Evolutionary conservation across 2,113 vertebrate genomes (phyloP).

Genomic region (Carettochelys insculpta): DNA sequence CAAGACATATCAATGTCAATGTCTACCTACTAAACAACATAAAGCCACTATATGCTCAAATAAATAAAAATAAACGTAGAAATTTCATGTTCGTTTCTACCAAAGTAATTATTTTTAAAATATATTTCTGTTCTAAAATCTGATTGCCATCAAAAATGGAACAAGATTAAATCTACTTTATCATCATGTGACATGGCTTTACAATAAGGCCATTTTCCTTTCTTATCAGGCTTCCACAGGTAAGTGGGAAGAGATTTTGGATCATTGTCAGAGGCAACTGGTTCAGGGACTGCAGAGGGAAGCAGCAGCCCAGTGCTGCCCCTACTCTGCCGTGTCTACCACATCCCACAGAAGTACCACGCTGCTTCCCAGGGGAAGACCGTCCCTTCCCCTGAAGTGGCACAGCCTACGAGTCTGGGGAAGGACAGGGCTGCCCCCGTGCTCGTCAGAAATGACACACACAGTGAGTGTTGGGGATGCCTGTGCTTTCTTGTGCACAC

Average conservation of each 20-base stretch:
- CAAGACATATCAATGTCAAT: slow-evolving; percentile 24
- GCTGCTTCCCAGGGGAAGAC: no score
- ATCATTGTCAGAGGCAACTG: no score
- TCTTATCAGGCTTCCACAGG: slow-evolving; percentile 6
- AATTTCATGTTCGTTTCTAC: slow-evolving; percentile 38
- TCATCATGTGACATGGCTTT: not conserved
- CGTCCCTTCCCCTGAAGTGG: no score
- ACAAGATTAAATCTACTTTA: not conserved
- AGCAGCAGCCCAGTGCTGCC: no score
- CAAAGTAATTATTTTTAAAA: not conserved
- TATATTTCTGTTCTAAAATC: not conserved
- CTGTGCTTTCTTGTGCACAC: no score
- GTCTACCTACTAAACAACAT: slow-evolving; percentile 38
- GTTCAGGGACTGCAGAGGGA: no score
- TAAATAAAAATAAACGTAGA: slow-evolving; percentile 44
- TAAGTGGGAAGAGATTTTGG: not conserved
- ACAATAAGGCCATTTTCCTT: not conserved
- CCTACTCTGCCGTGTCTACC: no score
- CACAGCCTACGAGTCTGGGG: no score
- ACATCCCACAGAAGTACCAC: no score
- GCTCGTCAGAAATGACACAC: no score
- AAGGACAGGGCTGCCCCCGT: no score
- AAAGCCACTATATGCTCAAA: slow-evolving; percentile 20
- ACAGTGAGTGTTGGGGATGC: no score
- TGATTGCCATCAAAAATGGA: not conserved